phyloP scores from a whole-genome alignment of 1,140 invertebrate genomes.

The Marisa cornuarietis region DNA sequence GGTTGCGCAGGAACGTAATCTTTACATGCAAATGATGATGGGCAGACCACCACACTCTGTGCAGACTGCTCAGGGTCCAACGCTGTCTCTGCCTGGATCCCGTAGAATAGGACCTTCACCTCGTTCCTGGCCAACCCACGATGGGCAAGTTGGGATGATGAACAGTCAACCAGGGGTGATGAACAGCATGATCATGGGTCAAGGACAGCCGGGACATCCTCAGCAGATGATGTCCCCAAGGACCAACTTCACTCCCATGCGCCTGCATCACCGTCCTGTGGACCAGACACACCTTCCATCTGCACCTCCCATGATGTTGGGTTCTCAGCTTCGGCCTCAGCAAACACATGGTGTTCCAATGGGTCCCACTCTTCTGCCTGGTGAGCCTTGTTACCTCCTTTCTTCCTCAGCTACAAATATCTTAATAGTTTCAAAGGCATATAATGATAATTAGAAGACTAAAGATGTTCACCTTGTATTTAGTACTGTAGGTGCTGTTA shows the following conservation, averaged over 20 bases:
- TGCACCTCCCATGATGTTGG: conserved; percentile 13
- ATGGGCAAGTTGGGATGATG: conserved; percentile 5
- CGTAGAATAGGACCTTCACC: neutral
- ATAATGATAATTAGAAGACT: too few species aligned
- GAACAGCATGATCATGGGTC: conserved; percentile 10
- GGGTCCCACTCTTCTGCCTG: conserved; percentile 7
- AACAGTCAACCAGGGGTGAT: neutral
- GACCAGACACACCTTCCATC: conserved; percentile 6
- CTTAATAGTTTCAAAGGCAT: too few species aligned
- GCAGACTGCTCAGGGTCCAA: neutral
- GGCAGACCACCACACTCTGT: neutral
- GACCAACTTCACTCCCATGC: conserved; percentile 34
- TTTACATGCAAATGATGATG: conserved; percentile 24
- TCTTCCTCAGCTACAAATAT: too few species aligned
- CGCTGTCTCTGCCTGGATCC: conserved; percentile 13
- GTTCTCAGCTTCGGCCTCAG: conserved; percentile 5
- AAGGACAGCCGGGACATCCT: conserved; percentile 3
- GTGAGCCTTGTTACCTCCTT: neutral
- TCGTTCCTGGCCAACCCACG: neutral
- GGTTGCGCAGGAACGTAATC: neutral
- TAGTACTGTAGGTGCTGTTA: too few species aligned
- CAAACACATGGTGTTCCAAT: neutral
- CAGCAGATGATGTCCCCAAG: neutral
- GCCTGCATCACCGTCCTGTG: conserved; percentile 36
- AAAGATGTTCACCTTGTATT: too few species aligned